Conservation (phyloP, 2,888 invertebrate species). For the Phaonia tiefii region DNA sequence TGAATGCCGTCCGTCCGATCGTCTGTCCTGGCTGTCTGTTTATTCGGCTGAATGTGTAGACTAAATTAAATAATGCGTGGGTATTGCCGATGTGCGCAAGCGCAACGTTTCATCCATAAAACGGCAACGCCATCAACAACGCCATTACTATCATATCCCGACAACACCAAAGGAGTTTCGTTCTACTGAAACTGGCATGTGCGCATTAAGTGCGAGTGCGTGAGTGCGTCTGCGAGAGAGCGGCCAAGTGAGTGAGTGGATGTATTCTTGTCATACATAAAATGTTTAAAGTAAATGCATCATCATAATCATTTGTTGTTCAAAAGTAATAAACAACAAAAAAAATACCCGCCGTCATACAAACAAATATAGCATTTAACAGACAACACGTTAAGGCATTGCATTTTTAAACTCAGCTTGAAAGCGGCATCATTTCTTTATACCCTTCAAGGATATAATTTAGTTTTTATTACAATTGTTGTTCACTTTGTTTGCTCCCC, state of each 20-base stretch:
- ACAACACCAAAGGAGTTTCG: conserved; percentile 34
- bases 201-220: conserved; percentile 51
- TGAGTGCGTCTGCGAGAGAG: conserved; percentile 30
- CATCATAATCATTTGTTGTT: conserved; percentile 61
- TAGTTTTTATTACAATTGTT: conserved; percentile 64
- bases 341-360: conserved; percentile 40
- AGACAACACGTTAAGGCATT: conserved; percentile 21
- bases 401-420: conserved; percentile 49
- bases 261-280: conserved; percentile 59
- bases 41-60: conserved; percentile 49
- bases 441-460: conserved; percentile 65
- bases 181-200: conserved; percentile 57
- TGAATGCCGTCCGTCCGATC: conserved; percentile 28
- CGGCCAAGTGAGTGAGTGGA: background rate
- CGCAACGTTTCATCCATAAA: conserved; percentile 27
- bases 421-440: too few relatives aligned
- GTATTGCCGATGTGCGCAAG: conserved; percentile 33
- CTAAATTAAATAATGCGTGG: conserved; percentile 68
- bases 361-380: conserved; percentile 31
- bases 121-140: conserved; percentile 25
- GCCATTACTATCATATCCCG: conserved; percentile 47
- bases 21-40: conserved; percentile 6
- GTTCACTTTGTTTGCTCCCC: conserved; percentile 37
- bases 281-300: conserved; percentile 66
- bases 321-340: too few relatives aligned